These are phyloP conservation scores for Phaetusa simplex DNA, from an alignment of 2,113 vertebrate species.

Conservation along the genomic window DNA sequence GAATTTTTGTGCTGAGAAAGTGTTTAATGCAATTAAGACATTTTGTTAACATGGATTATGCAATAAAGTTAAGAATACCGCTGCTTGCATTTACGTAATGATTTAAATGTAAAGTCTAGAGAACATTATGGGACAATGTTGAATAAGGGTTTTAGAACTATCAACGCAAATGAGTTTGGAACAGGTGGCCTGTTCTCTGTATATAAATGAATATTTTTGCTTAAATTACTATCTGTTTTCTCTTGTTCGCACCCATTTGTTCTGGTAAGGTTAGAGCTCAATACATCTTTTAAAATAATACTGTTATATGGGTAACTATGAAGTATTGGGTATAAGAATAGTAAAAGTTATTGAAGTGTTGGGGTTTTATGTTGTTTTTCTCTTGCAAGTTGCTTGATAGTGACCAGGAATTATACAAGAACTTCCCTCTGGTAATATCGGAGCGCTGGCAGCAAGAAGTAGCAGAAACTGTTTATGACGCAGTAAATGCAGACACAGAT, in stretches of 20 bases:
- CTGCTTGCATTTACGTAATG: not conserved
- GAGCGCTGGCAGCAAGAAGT: slow-evolving; percentile 99
- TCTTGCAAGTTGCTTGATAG: slow-evolving; percentile 89
- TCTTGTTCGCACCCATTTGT: not conserved
- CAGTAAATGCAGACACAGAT: slow-evolving; percentile 94
- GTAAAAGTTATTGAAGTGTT: not conserved
- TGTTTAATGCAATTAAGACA: not conserved
- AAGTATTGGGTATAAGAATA: not conserved
- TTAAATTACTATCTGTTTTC: not conserved
- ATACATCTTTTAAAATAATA: not conserved
- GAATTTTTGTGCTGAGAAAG: not conserved
- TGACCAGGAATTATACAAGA: slow-evolving; percentile 98
- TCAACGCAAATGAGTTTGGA: not conserved
- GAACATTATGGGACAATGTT: not conserved
- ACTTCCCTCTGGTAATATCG: slow-evolving; percentile 97
- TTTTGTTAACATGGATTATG: not conserved
- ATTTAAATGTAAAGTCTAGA: not conserved
- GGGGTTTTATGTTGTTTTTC: slow-evolving; percentile 1
- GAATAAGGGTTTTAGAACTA: not conserved
- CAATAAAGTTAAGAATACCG: not conserved
- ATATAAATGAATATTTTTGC: not conserved
- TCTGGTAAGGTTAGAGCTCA: not conserved
- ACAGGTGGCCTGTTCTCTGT: not conserved
- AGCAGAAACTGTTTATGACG: slow-evolving; percentile 94
- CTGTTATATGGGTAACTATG: not conserved